A percentile compares a stretch with the other conserved stretches of the same genome.
phyloP scores from a whole-genome alignment of 2,888 invertebrate species.

The Hecatera dysodea region DNA sequence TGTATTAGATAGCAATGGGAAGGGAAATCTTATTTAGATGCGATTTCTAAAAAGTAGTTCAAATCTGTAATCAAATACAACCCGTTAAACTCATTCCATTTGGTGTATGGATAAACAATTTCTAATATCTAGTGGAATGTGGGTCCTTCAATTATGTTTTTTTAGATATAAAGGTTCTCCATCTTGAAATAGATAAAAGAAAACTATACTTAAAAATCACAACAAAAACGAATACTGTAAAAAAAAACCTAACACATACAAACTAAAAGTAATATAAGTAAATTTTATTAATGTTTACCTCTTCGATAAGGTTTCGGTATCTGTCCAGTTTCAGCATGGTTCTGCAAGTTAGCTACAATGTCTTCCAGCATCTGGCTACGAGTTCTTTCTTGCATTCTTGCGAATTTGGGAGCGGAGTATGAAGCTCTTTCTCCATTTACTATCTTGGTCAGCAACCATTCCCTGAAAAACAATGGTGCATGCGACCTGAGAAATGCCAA shows the following conservation, averaged over 20 bases:
- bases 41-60: neutral
- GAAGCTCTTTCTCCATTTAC: slow-evolving; percentile 98
- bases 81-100: neutral
- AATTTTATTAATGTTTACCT: slow-evolving; percentile 83
- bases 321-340: slow-evolving; percentile 98
- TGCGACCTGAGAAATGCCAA: slow-evolving; percentile 29
- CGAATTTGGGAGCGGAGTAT: slow-evolving; percentile 98
- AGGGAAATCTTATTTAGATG: neutral
- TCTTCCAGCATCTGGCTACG: slow-evolving; percentile 98
- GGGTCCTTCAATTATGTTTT: neutral
- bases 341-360: slow-evolving; percentile 97
- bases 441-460: slow-evolving; percentile 98
- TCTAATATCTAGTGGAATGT: neutral
- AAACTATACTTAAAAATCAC: neutral
- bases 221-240: neutral
- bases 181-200: neutral
- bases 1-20: neutral
- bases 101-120: neutral
- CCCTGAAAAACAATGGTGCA: slow-evolving; percentile 83
- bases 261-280: neutral
- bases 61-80: neutral
- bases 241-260: neutral
- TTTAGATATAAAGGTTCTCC: neutral
- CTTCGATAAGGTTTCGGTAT: slow-evolving; percentile 98
- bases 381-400: slow-evolving; percentile 98